These are phyloP conservation scores for Rhimphoctona megacephalus DNA, from an alignment of 2,888 invertebrate species.

Conservation along the genomic window DNA sequence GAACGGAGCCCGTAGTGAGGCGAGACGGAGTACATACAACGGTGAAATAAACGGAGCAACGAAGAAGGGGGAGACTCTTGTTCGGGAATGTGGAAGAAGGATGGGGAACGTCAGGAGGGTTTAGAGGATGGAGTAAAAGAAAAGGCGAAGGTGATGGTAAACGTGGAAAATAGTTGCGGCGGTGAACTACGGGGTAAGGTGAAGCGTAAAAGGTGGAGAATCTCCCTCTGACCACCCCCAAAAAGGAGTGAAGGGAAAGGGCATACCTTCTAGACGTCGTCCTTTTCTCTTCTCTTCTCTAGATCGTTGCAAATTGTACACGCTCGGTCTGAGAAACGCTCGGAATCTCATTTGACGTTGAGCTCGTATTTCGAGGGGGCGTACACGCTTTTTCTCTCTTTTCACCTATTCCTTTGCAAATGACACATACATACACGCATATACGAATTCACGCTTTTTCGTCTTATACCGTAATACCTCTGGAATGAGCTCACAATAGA, in stretches of 20 bases:
- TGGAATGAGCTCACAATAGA: conserved; percentile 38
- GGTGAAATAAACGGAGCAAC: conserved; percentile 22
- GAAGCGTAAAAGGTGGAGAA: conserved; percentile 49
- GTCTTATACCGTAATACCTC: conserved; percentile 40
- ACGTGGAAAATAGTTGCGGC: conserved; percentile 49
- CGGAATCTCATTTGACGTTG: conserved; percentile 75
- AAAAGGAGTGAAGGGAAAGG: conserved; percentile 29
- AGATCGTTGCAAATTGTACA: conserved; percentile 69
- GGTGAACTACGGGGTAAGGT: conserved; percentile 12
- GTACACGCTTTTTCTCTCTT: conserved; percentile 66
- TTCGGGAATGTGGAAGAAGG: conserved; percentile 24
- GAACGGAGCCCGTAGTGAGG: conserved; percentile 18
- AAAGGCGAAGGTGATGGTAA: conserved; percentile 30
- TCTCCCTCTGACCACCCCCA: conserved; percentile 52
- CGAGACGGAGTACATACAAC: conserved; percentile 5
- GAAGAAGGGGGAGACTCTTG: neutral
- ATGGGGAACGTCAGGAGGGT: neutral
- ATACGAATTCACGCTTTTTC: conserved; percentile 6
- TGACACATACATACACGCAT: neutral
- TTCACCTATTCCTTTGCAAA: conserved; percentile 31
- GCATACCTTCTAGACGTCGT: conserved; percentile 42
- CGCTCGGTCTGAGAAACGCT: conserved; percentile 68
- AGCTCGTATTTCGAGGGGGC: conserved; percentile 72
- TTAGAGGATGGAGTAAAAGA: conserved; percentile 38
- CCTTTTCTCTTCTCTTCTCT: conserved; percentile 44